Evolutionary conservation across 2,888 invertebrate species (phyloP).

Genomic region (Conistra vaccinii): DNA sequence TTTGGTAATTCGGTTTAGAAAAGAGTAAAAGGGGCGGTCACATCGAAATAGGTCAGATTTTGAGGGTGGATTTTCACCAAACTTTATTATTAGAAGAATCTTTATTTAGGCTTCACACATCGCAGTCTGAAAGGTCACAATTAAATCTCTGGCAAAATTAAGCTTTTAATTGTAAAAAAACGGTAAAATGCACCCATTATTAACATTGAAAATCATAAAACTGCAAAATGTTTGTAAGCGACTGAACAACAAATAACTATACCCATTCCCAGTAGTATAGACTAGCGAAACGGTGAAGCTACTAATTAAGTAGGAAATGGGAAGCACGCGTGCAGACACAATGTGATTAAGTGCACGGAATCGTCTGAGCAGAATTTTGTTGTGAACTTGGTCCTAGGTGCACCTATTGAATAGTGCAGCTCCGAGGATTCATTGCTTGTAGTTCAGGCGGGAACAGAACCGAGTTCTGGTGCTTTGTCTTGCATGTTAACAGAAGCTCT

Average conservation of each 20-base stretch:
- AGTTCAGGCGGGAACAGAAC: not conserved
- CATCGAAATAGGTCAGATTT: not conserved
- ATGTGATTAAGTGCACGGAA: constrained; percentile 52
- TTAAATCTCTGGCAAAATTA: not conserved
- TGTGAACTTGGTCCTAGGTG: constrained; percentile 37
- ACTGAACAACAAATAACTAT: constrained; percentile 15
- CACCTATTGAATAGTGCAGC: constrained; percentile 19
- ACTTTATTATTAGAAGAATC: too few relatives aligned
- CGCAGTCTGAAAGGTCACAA: not conserved
- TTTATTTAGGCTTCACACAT: not conserved
- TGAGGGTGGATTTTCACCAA: not conserved
- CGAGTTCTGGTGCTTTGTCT: constrained; percentile 26
- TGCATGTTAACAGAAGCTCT: constrained; percentile 12
- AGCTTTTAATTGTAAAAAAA: not conserved
- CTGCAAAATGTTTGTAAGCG: not conserved
- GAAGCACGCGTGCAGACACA: constrained; percentile 58
- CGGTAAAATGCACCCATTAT: not conserved
- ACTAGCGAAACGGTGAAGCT: constrained; percentile 17
- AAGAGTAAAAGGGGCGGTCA: not conserved
- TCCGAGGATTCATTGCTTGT: constrained; percentile 28
- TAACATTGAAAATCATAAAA: not conserved
- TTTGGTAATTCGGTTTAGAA: not conserved
- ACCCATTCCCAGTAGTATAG: constrained; percentile 17
- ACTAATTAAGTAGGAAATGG: constrained; percentile 58
- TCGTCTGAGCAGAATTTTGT: constrained; percentile 48